These are phyloP conservation scores for Shinisaurus crocodilurus DNA, from an alignment of 2,113 vertebrate species.

Conservation along the genomic window DNA sequence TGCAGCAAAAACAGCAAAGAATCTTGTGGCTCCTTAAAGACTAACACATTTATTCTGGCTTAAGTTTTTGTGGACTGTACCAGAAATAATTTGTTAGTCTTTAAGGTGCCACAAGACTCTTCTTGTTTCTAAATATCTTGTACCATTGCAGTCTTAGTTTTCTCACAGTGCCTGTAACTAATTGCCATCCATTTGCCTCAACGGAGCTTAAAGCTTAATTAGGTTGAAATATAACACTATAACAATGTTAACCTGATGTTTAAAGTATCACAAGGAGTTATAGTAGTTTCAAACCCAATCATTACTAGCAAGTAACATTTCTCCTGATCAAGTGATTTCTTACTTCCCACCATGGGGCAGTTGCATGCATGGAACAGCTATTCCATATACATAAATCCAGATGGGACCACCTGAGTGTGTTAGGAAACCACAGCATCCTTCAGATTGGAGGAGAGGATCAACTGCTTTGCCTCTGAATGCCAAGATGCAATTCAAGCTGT, in stretches of 20 bases:
- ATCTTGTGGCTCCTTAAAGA: no score
- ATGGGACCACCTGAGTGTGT: background rate
- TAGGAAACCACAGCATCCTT: background rate
- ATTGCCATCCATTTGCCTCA: background rate
- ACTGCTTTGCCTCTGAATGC: background rate
- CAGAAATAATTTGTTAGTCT: no score
- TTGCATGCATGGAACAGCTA: background rate
- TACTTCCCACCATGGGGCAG: background rate
- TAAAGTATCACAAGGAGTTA: background rate
- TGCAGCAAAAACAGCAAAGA: no score
- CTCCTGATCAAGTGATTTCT: background rate
- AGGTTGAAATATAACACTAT: background rate
- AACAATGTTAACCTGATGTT: background rate
- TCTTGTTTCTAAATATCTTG: no score
- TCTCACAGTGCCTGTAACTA: background rate
- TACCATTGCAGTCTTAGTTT: background rate
- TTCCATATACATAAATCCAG: background rate
- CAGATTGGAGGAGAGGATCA: background rate
- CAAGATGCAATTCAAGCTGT: background rate
- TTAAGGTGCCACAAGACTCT: no score
- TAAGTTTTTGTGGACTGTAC: no score
- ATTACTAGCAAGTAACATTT: background rate
- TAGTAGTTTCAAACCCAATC: background rate
- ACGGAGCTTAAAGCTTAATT: background rate
- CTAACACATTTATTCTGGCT: no score